A percentile compares a stretch with the other conserved stretches of the same genome.
Evolutionary conservation across 2,888 invertebrate species (phyloP).

Genomic region (Drosophila helvetica): DNA sequence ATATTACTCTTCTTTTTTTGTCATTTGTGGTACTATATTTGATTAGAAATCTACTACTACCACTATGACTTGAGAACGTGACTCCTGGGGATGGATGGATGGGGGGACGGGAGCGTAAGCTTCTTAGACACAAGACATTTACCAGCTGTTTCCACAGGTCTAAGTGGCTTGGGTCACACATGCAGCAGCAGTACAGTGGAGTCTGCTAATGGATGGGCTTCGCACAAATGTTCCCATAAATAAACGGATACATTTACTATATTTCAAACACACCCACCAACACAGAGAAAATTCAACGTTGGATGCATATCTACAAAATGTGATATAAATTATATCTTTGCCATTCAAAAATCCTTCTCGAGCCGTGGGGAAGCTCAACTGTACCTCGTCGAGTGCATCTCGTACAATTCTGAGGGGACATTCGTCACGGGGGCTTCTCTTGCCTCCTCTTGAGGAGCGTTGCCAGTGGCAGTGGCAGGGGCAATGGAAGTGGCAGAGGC

Average conservation of each 20-base stretch:
- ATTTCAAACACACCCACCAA: too few relatives aligned
- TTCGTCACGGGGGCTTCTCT: conserved; percentile 46
- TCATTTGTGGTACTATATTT: conserved; percentile 48
- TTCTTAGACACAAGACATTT: conserved; percentile 32
- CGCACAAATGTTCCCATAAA: background rate
- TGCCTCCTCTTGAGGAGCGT: background rate
- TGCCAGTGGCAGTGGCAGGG: background rate
- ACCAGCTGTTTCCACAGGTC: conserved; percentile 29
- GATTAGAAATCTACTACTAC: conserved; percentile 67
- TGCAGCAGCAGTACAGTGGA: conserved; percentile 6
- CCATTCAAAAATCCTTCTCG: background rate
- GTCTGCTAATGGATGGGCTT: background rate
- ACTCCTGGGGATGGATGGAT: conserved; percentile 18
- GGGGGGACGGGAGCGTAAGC: conserved; percentile 21
- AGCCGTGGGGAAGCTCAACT: background rate
- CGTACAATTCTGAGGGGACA: conserved; percentile 49
- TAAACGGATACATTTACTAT: too few relatives aligned
- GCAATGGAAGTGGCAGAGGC: background rate
- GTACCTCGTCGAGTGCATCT: conserved; percentile 47
- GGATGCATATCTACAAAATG: background rate
- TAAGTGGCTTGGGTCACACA: conserved; percentile 26
- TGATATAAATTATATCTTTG: background rate
- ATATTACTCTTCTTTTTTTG: conserved; percentile 29
- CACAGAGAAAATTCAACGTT: background rate
- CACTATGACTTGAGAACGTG: conserved; percentile 46